Percentiles rank a stretch among this genome's conserved stretches.
phyloP scores from a whole-genome alignment of 2,113 vertebrate species.

The Tor tambroides region DNA sequence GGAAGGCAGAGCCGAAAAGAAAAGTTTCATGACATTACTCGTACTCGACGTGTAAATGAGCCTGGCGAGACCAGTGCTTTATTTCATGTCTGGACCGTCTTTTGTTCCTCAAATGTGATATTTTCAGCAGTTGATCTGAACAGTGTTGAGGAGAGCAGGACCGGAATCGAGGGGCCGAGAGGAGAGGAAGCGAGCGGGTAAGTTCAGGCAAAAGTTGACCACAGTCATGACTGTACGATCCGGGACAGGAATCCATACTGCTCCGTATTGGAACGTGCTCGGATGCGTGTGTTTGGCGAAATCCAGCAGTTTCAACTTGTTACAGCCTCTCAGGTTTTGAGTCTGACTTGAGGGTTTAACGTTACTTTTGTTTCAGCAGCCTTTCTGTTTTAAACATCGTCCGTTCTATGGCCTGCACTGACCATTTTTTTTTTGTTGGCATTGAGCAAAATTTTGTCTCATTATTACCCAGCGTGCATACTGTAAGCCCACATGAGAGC shows the following conservation, averaged over 20 bases:
- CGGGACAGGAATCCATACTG: slow-evolving; percentile 19
- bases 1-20: slow-evolving; percentile 21
- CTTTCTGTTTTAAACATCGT: neutral
- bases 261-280: slow-evolving; percentile 20
- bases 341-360: neutral
- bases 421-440: neutral
- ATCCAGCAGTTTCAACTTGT: neutral
- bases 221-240: slow-evolving; percentile 23
- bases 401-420: neutral
- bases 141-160: neutral
- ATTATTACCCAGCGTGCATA: neutral
- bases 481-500: neutral
- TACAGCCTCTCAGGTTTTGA: neutral
- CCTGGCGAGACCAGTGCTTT: neutral
- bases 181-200: slow-evolving; percentile 50
- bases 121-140: slow-evolving; percentile 25
- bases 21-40: slow-evolving; percentile 44
- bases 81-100: neutral
- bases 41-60: neutral
- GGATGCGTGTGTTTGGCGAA: neutral
- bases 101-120: slow-evolving; percentile 27
- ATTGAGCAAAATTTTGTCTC: neutral
- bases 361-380: neutral
- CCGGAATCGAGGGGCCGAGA: slow-evolving; percentile 22
- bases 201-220: slow-evolving; percentile 50